phyloP scores from a whole-genome alignment of 2,113 vertebrate genomes.

The Nothobranchius kuhntae region DNA sequence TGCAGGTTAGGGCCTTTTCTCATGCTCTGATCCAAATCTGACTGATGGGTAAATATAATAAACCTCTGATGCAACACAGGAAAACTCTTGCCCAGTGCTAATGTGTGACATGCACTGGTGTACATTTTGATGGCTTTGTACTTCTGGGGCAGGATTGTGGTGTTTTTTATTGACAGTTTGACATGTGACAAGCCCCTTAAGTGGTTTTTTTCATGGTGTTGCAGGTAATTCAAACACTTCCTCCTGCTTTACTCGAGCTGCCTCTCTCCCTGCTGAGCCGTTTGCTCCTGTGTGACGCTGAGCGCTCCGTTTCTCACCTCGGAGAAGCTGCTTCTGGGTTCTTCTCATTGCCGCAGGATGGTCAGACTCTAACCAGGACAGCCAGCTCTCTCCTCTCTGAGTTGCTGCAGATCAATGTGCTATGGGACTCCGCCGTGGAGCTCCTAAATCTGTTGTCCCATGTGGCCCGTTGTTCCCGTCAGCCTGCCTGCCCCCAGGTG shows the following conservation, averaged over 20 bases:
- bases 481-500: slow-evolving; percentile 58
- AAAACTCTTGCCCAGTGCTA: slow-evolving; percentile 42
- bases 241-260: slow-evolving; percentile 74
- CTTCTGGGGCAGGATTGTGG: slow-evolving; percentile 23
- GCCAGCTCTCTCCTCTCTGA: slow-evolving; percentile 73
- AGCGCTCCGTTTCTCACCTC: slow-evolving; percentile 73
- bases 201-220: slow-evolving; percentile 43
- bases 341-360: slow-evolving; percentile 51
- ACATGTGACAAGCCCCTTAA: slow-evolving; percentile 44
- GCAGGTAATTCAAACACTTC: slow-evolving; percentile 83
- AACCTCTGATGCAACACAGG: slow-evolving; percentile 59
- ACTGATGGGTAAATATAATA: slow-evolving; percentile 12
- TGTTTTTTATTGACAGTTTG: slow-evolving; percentile 54
- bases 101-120: slow-evolving; percentile 25
- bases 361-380: slow-evolving; percentile 44
- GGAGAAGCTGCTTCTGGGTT: slow-evolving; percentile 64
- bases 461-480: slow-evolving; percentile 68
- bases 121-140: slow-evolving; percentile 38
- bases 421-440: slow-evolving; percentile 76
- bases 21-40: slow-evolving; percentile 25
- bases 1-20: slow-evolving; percentile 68
- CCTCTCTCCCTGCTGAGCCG: slow-evolving; percentile 86
- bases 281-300: slow-evolving; percentile 80
- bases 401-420: slow-evolving; percentile 62
- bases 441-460: slow-evolving; percentile 85